Base-by-base conservation (phyloP, 1,140 invertebrate species). In the Ganaspis sp. region DNA sequence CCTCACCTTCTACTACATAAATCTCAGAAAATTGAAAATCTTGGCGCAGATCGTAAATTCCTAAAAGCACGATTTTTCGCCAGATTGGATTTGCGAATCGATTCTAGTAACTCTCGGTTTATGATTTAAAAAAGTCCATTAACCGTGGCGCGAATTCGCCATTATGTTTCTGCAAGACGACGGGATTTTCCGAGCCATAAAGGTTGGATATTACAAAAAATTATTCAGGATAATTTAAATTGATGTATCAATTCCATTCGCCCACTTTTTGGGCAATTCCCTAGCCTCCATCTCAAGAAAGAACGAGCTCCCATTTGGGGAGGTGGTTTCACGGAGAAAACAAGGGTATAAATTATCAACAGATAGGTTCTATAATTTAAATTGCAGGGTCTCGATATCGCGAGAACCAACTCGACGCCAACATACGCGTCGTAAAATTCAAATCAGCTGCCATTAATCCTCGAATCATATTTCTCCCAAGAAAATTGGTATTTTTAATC, bases 191-290 rank as follows among this genome's bases (percentile, higher is more conserved):
- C 88, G 76, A 87, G 85, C 85, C 89, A 90, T 91, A 90, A 91
- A 90, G 82, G 90, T 85, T 87, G 87, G 87, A 89, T 90, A 90
- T 89, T 89, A 82, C 85, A 81, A 84, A 49, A 84, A 89, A 91
- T 90, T 90, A 90, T 90, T 90, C 90, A 89, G 86, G 87, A 89
- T 90, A 91, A 91, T 90, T 91, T 90, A 89, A 90, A 91, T 91
- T 89, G 89, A 89, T 87, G 84, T 87, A 88, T 88, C 86, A 88
- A 87, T 88, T 81, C 80, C 78, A 73, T 69, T 45, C 53, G n/a
- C 40, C 45, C 37, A 58, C 70, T 70, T 23, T 37, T 21, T 45
- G n/a, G 64, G 6, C 42, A 42, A 2, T 70, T 12, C 29, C 40
- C 26, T 29, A 23, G 11, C 73, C 42, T 19, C 54, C 23, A 19